phyloP scores from a whole-genome alignment of 30 jellyfish, hydroid and myxozoan genomes.

The Aurelia aurita region DNA sequence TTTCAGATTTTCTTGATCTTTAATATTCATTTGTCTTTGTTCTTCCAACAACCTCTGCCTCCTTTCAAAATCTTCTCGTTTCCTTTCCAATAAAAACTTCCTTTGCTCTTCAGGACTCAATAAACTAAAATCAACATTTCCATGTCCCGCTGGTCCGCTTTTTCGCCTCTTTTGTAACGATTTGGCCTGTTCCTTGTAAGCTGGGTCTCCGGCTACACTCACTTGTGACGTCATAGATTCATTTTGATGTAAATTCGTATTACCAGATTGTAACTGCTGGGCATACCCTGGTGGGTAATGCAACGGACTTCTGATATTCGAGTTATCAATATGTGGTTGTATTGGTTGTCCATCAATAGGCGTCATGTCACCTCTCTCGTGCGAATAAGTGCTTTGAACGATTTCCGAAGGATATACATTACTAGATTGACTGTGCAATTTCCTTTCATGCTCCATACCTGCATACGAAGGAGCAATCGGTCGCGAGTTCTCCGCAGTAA shows the following conservation, averaged over 20 bases:
- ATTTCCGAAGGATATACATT: constrained; percentile 29
- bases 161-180: constrained; percentile 38
- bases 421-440: constrained; percentile 3
- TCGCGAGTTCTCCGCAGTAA: neutral
- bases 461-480: neutral
- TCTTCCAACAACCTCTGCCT: constrained; percentile 72
- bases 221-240: neutral
- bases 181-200: constrained; percentile 21
- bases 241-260: neutral
- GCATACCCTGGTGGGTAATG: constrained; percentile 40
- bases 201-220: constrained; percentile 3
- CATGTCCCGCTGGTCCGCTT: constrained; percentile 33
- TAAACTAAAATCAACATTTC: constrained; percentile 66
- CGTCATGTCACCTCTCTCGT: neutral
- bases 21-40: constrained; percentile 52
- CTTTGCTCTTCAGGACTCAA: constrained; percentile 71
- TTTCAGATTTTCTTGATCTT: constrained; percentile 69
- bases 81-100: constrained; percentile 66
- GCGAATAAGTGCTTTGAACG: neutral
- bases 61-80: constrained; percentile 77
- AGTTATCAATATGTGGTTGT: neutral
- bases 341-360: neutral
- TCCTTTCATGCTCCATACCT: neutral
- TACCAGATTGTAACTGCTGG: neutral
- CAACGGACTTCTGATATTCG: constrained; percentile 15